Evolutionary conservation across 2,797 vertebrate species (phyloP).

Genomic region (Betta splendens): DNA sequence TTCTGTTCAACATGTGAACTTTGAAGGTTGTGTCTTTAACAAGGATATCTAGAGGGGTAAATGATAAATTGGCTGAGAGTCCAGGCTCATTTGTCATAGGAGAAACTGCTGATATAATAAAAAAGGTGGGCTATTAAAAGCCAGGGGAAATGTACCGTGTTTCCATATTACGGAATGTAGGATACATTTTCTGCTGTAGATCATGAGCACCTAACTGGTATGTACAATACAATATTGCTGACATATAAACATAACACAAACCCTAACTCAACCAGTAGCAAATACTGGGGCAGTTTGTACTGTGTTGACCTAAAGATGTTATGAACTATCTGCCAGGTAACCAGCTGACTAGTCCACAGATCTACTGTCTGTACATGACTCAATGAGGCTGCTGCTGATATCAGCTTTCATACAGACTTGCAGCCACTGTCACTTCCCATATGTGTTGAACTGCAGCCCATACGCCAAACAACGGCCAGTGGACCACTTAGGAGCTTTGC

Average conservation of each 20-base stretch:
- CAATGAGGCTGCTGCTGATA: too few relatives aligned
- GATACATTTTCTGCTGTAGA: slow-evolving; percentile 11
- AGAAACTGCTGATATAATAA: slow-evolving; percentile 60
- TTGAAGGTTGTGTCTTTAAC: slow-evolving; percentile 39
- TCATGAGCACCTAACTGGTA: slow-evolving; percentile 31
- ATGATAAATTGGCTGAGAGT: slow-evolving; percentile 55
- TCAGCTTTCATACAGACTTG: background rate
- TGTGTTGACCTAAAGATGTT: too few relatives aligned
- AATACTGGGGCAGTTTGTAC: too few relatives aligned
- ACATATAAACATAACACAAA: too few relatives aligned
- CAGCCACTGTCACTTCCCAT: background rate
- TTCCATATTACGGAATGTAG: slow-evolving; percentile 7
- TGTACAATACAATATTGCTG: background rate
- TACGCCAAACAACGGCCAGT: background rate
- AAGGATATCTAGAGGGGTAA: slow-evolving; percentile 42
- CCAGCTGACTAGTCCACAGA: too few relatives aligned
- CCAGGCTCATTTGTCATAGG: slow-evolving; percentile 44
- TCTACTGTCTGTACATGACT: background rate
- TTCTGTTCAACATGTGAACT: slow-evolving; percentile 32
- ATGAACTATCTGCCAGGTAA: too few relatives aligned
- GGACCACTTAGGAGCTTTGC: background rate
- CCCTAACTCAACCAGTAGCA: too few relatives aligned
- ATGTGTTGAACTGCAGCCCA: background rate
- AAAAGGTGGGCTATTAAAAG: slow-evolving; percentile 27
- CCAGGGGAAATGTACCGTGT: slow-evolving; percentile 21